These are phyloP conservation scores for Melanotaenia nigrans DNA, from an alignment of 2,797 vertebrate genomes.

Conservation along the genomic window DNA sequence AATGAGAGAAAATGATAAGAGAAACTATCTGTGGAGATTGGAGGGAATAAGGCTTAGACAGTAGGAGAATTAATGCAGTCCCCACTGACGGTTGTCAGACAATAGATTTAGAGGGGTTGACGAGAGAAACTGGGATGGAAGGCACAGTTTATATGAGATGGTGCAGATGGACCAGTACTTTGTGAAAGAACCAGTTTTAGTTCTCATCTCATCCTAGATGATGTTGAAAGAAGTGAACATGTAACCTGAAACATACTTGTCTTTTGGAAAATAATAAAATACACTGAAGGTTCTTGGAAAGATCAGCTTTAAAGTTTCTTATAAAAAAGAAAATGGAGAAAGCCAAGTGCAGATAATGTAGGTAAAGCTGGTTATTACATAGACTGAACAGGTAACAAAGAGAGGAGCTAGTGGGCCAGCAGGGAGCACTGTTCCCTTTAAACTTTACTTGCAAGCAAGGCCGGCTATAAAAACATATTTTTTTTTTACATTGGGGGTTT, in stretches of 20 bases:
- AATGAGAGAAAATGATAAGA: constrained; percentile 79
- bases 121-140: constrained; percentile 53
- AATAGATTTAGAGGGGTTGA: constrained; percentile 52
- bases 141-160: constrained; percentile 56
- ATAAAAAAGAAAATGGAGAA: constrained; percentile 34
- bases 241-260: constrained; percentile 43
- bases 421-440: constrained; percentile 79
- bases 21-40: constrained; percentile 77
- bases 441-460: constrained; percentile 24
- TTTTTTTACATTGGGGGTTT: constrained; percentile 21
- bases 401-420: constrained; percentile 54
- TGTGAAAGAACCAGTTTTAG: constrained; percentile 4
- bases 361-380: constrained; percentile 57
- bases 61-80: constrained; percentile 69
- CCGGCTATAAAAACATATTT: constrained; percentile 28
- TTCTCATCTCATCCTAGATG: constrained; percentile 25
- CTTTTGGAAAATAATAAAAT: constrained; percentile 36
- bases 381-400: constrained; percentile 50
- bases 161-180: constrained; percentile 14
- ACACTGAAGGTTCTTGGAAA: constrained; percentile 41
- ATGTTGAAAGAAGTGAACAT: constrained; percentile 30
- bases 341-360: constrained; percentile 60
- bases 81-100: constrained; percentile 58
- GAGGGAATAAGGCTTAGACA: constrained; percentile 80
- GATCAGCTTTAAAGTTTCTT: constrained; percentile 37